Base-by-base conservation (phyloP, 2,113 vertebrate genomes). In the Todiramphus saurophagus region DNA sequence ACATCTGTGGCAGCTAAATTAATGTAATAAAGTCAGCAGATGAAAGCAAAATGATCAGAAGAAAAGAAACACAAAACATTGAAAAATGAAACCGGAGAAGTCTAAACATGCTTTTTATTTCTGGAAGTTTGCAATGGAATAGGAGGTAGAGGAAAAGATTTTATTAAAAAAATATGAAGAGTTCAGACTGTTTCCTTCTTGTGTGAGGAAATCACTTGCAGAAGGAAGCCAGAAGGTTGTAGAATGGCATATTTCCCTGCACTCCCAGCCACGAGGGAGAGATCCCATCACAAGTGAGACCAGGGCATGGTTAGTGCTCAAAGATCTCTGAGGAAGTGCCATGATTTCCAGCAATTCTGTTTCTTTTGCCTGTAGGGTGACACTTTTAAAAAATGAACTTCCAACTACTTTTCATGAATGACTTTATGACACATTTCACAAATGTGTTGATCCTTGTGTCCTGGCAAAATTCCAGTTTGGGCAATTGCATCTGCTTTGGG, bases 11-110 rank as follows among this genome's bases (percentile, higher is more conserved):
- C 68, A 93, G 81, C 83, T 89, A 83, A 93, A 82, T 94, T 88
- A 51, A 25, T 90, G 68, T 91, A 96, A 96, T 96, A 91, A 95
- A 95, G 79, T 56, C 76, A 80, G 83, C 60, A 96, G 81, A 97
- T 95, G 89, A 93, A 95, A 97, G 96, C 39, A 78, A 82, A 96
- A 95, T 95, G 89, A 97, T 96, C 96, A 97, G 96, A 97, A 96
- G 92, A 58, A 89, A 91, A 76, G 69, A 93, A 97, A 83, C 60
- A 79, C 33, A 78, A 86, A 93, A 37, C 43, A 46, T 5, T 89
- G 90, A 77, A 95, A 97, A 96, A 94, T 67, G 82, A 93, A 95
- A 94, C 89, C 35, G 51, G 93, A 94, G 88, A 83, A 60, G 56
- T 93, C 93, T 83, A 83, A 96, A 90, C 0, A 2, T 92, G 92